Evolutionary conservation across 2,113 vertebrate species (phyloP), one percentile per base, ranked within the genome.

Genomic region (Oxygymnocypris stewartii): DNA sequence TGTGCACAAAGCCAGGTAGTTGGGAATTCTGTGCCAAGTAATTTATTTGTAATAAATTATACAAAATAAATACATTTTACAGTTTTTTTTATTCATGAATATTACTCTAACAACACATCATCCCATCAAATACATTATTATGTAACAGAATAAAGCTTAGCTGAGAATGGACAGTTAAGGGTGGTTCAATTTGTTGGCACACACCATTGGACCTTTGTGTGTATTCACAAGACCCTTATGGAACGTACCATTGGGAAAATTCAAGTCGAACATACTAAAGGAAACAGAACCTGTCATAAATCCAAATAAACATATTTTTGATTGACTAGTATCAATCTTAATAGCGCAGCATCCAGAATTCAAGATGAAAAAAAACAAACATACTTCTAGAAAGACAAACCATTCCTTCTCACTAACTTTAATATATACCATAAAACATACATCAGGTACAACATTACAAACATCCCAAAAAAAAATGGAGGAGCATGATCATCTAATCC

Each of bases 381-480:
- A 61, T 9, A 23, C 23, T 28, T 65, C 2, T 7, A 31, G 63
- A 67, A 31, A 67, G 1, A 31, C 13, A 67, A 35, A 67, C 14
- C 5, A 1, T 57, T 57, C 20, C 54, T 57, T 23, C 54, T 57
- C 18, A 31, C 14, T 31, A 71, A 16, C 6, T 71, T 18, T 35
- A 69, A 35, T 69, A 69, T 69, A 16, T 69, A 20, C 13, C 6
- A 71, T 37, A 37, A 69, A 71, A 20, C 18, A 5, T 73, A n/a
- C 3, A n/a, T n/a, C 7, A 8, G 20, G 54, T 59, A 59, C 18
- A 20, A 59, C 16, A 54, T 54, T 20, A 54, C 20, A 59, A 59
- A 23, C 54, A 61, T 61, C 0, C 0, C 23, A n/a, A 23, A 54
- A 20, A 23, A 1, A 10, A n/a, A n/a, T 1, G 51, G 6, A 18